These are phyloP conservation scores for Pseudopleuronectes americanus DNA, from an alignment of 2,797 vertebrate genomes.

Conservation along the genomic window DNA sequence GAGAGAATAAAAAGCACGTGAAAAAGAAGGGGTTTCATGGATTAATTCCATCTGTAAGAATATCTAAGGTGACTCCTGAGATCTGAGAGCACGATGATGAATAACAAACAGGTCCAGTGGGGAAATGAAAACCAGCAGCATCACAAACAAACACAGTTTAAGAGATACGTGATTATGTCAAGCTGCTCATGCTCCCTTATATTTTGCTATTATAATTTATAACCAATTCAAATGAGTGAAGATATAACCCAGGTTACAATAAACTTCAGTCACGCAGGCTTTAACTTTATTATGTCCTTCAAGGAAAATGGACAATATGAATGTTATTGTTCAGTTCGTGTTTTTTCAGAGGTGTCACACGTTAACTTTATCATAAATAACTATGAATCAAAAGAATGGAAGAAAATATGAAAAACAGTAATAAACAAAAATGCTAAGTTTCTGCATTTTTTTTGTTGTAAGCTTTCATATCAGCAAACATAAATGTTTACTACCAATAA, in stretches of 20 bases:
- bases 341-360: too few species aligned
- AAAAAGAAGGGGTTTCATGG: conserved; percentile 3
- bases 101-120: conserved; percentile 1
- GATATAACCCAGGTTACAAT: not conserved
- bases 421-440: too few species aligned
- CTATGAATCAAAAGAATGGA: too few species aligned
- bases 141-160: not conserved
- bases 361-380: too few species aligned
- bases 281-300: too few species aligned
- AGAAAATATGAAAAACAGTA: too few species aligned
- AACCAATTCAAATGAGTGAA: not conserved
- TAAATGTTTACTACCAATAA: too few species aligned
- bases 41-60: conserved; percentile 14
- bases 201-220: not conserved
- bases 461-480: too few species aligned
- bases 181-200: not conserved
- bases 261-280: too few species aligned
- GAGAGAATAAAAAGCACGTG: not conserved
- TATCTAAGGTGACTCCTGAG: not conserved
- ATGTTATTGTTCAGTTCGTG: too few species aligned
- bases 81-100: not conserved
- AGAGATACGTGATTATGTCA: not conserved
- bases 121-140: not conserved
- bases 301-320: too few species aligned
- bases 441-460: too few species aligned